Evolutionary conservation across 2,888 invertebrate species (phyloP).

Genomic region (Dorcus hopei): DNA sequence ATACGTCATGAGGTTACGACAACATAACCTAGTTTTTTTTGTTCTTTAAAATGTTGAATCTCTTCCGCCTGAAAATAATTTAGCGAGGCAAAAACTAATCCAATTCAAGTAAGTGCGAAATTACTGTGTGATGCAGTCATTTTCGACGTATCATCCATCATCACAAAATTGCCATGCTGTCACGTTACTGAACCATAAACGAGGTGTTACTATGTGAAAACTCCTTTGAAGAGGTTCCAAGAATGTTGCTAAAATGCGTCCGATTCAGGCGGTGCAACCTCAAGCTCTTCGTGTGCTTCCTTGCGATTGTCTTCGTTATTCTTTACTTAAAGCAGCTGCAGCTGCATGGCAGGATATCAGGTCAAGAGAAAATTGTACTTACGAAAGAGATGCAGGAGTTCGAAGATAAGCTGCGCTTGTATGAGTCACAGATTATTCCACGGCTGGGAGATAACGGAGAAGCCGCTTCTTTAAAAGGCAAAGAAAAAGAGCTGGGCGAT

Average conservation of each 20-base stretch:
- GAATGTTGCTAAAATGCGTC: neutral
- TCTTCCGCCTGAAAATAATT: neutral
- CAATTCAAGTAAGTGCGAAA: no score
- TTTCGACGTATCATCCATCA: neutral
- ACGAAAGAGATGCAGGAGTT: constrained; percentile 5
- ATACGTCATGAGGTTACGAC: neutral
- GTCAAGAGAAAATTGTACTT: neutral
- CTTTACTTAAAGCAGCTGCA: neutral
- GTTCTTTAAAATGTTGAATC: neutral
- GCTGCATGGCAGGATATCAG: neutral
- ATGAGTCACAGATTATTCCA: constrained; percentile 63
- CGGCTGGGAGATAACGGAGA: constrained; percentile 72
- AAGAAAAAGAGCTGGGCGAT: constrained; percentile 65
- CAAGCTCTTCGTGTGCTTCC: neutral
- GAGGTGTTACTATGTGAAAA: no score
- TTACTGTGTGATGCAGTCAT: no score
- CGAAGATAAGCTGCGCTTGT: constrained; percentile 23
- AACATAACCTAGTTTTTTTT: constrained; percentile 1
- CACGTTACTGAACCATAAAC: neutral
- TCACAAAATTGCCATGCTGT: neutral
- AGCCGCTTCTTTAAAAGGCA: constrained; percentile 63
- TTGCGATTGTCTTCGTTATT: neutral
- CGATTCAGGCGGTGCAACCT: constrained; percentile 1
- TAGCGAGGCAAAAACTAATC: neutral
- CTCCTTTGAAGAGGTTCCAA: no score